Conservation (phyloP, 2,797 vertebrate species). For the Acipenser ruthenus region DNA sequence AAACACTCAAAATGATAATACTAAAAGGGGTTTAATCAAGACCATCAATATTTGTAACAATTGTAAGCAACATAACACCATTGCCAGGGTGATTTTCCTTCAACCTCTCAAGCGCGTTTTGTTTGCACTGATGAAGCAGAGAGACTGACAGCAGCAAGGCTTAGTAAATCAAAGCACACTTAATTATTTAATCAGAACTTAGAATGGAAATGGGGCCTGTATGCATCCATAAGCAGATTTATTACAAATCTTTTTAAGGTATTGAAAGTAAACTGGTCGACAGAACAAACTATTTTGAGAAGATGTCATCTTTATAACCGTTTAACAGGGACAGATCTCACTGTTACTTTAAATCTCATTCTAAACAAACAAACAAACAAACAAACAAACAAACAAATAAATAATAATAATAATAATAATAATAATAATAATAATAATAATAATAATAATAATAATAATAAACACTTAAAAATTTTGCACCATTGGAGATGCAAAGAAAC, state of each 20-base stretch:
- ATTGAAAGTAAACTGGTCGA: conserved; percentile 21
- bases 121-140: conserved; percentile 16
- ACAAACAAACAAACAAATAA: too few species aligned
- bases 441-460: too few species aligned
- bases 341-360: background rate
- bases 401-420: too few species aligned
- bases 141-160: conserved; percentile 1
- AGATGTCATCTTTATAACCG: conserved; percentile 3
- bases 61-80: background rate
- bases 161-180: conserved; percentile 15
- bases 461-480: too few species aligned
- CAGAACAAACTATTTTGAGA: conserved; percentile 22
- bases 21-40: too few species aligned
- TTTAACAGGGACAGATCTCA: too few species aligned
- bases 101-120: conserved; percentile 8
- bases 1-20: too few species aligned
- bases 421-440: too few species aligned
- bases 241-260: conserved; percentile 22
- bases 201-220: conserved; percentile 38
- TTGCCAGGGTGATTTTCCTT: conserved; percentile 3
- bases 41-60: too few species aligned
- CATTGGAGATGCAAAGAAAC: too few species aligned
- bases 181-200: conserved; percentile 41
- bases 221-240: conserved; percentile 36
- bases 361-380: too few species aligned